phyloP scores from a whole-genome alignment of 1,140 invertebrate species.

The Sarcophaga peregrina region DNA sequence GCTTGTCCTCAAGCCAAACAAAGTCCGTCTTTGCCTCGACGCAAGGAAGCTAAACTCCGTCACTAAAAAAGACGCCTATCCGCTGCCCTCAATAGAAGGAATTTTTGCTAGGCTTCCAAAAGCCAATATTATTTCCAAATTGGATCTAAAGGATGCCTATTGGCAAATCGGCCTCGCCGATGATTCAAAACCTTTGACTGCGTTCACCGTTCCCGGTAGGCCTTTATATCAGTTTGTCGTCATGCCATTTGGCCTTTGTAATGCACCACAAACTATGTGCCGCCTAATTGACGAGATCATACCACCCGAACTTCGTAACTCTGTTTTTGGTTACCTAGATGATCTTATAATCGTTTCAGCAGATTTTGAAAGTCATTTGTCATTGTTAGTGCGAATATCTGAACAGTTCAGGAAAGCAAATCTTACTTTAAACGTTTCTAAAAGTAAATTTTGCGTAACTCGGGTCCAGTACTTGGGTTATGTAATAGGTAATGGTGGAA shows the following conservation, averaged over 20 bases:
- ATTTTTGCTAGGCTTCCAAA: slow-evolving; percentile 14
- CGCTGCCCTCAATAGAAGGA: neutral
- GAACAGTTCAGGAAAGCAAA: slow-evolving; percentile 50
- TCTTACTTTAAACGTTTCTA: slow-evolving; percentile 67
- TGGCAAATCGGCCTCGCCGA: slow-evolving; percentile 25
- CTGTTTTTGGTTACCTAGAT: slow-evolving; percentile 1
- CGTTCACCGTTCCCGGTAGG: neutral
- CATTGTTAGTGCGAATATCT: slow-evolving; percentile 43
- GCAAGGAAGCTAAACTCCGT: slow-evolving; percentile 9
- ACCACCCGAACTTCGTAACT: slow-evolving; percentile 22
- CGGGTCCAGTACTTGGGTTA: slow-evolving; percentile 49
- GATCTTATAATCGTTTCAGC: neutral
- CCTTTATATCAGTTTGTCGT: slow-evolving; percentile 7
- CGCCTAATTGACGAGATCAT: slow-evolving; percentile 25
- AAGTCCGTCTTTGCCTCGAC: slow-evolving; percentile 3
- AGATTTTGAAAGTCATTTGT: slow-evolving; percentile 41
- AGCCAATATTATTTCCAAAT: neutral
- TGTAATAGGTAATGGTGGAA: slow-evolving; percentile 45
- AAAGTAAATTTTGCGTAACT: slow-evolving; percentile 64
- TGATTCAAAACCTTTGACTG: neutral
- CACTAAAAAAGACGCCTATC: slow-evolving; percentile 12
- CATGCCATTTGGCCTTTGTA: neutral
- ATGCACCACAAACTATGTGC: slow-evolving; percentile 17
- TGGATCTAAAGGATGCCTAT: slow-evolving; percentile 28
- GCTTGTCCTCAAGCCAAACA: neutral